Percentiles rank a stretch among this genome's conserved stretches.
Evolutionary conservation across 2,888 invertebrate genomes (phyloP).

Genomic region (Athalia cordata): DNA sequence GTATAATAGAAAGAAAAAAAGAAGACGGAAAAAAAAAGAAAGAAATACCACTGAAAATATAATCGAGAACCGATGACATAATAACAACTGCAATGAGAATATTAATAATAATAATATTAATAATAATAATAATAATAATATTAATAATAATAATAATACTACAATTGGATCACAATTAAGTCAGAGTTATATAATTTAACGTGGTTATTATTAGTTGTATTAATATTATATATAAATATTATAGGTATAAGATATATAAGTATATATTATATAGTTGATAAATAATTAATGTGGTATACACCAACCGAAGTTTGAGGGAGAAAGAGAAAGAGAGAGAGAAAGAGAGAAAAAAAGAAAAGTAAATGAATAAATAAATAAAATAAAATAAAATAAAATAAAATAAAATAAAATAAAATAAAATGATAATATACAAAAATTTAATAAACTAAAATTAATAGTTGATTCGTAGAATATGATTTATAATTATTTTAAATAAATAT

Average conservation of each 20-base stretch:
- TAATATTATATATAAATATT: too few species aligned
- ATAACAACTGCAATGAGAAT: slow-evolving; percentile 37
- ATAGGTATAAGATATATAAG: too few species aligned
- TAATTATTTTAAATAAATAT: slow-evolving; percentile 70
- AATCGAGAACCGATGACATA: neutral
- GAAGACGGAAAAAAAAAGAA: slow-evolving; percentile 42
- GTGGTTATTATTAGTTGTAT: too few species aligned
- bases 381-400: neutral
- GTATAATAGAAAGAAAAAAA: slow-evolving; percentile 49
- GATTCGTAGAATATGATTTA: slow-evolving; percentile 47
- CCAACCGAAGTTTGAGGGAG: neutral
- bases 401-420: neutral
- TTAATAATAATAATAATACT: neutral
- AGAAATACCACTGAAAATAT: slow-evolving; percentile 47
- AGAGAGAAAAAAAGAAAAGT: neutral
- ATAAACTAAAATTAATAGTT: too few species aligned
- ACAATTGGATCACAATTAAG: neutral
- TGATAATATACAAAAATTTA: too few species aligned
- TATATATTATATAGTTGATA: slow-evolving; percentile 49
- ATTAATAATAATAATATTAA: slow-evolving; percentile 50
- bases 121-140: slow-evolving; percentile 51
- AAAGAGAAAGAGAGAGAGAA: neutral
- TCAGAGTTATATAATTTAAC: too few species aligned
- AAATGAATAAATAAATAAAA: neutral
- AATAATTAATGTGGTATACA: slow-evolving; percentile 65